phyloP scores from a whole-genome alignment of 2,888 invertebrate genomes.

The Odontothrips loti region DNA sequence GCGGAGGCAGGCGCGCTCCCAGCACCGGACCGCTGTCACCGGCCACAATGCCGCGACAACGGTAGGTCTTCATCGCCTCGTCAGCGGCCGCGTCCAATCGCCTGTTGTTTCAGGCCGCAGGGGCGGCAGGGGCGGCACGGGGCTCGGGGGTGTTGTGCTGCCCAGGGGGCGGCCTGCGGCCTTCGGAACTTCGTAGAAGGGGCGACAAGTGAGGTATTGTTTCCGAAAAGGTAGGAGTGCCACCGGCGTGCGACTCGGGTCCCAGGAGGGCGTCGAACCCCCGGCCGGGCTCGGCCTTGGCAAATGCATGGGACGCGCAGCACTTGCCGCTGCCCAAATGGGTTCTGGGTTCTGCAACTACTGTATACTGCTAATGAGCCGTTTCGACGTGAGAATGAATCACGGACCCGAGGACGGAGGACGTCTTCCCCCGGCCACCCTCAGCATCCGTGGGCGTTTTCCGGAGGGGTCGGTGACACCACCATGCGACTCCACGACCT shows the following conservation, averaged over 20 bases:
- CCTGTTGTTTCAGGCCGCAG: too few species aligned
- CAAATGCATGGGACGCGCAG: neutral
- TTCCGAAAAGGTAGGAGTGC: neutral
- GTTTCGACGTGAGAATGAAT: too few species aligned
- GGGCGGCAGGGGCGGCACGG: too few species aligned
- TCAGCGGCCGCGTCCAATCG: neutral
- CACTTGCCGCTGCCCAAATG: too few species aligned
- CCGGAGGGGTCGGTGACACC: too few species aligned
- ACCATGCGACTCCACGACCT: too few species aligned
- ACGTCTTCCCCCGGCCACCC: too few species aligned
- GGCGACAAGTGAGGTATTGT: neutral
- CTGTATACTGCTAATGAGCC: too few species aligned
- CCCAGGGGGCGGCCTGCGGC: neutral
- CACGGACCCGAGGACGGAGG: too few species aligned
- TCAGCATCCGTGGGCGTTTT: too few species aligned
- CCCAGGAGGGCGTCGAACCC: neutral
- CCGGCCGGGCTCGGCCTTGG: neutral
- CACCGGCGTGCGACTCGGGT: neutral
- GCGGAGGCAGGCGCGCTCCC: neutral
- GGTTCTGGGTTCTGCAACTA: too few species aligned
- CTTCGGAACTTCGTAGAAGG: neutral
- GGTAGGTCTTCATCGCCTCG: neutral
- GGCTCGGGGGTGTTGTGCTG: too few species aligned
- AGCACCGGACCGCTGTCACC: neutral
- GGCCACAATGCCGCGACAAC: neutral